These are phyloP conservation scores for Taurulus bubalis DNA, from an alignment of 2,113 vertebrate species.

Conservation along the genomic window DNA sequence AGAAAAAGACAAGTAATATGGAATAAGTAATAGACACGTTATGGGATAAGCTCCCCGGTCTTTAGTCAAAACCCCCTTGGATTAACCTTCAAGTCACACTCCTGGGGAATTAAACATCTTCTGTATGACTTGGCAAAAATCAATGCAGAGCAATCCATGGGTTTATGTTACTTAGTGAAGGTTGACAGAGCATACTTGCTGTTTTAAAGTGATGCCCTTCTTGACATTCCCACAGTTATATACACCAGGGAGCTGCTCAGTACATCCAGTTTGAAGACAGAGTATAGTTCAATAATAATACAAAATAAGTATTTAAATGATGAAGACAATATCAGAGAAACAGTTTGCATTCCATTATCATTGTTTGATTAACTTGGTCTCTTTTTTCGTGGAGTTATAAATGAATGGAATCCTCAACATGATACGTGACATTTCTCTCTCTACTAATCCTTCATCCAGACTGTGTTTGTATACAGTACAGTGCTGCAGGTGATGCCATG, in stretches of 20 bases:
- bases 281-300: neutral
- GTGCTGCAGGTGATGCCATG: conserved; percentile 54
- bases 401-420: neutral
- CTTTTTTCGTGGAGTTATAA: neutral
- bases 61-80: conserved; percentile 20
- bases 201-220: conserved; percentile 1
- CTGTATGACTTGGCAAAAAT: conserved; percentile 24
- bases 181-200: conserved; percentile 6
- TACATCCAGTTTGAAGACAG: neutral
- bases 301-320: neutral
- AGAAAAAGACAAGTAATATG: conserved; percentile 13
- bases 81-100: conserved; percentile 35
- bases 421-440: neutral
- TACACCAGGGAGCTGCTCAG: conserved; percentile 1
- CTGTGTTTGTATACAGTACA: conserved; percentile 21
- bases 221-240: conserved; percentile 14
- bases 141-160: conserved; percentile 9
- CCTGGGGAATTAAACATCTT: conserved; percentile 18
- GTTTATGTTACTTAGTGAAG: conserved; percentile 38
- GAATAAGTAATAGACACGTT: conserved; percentile 11
- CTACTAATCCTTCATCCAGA: neutral
- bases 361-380: neutral
- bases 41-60: neutral
- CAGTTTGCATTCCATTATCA: neutral
- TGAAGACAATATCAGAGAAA: neutral